Conservation (phyloP, 2,888 invertebrate genomes). For the Microplitis manilae region DNA sequence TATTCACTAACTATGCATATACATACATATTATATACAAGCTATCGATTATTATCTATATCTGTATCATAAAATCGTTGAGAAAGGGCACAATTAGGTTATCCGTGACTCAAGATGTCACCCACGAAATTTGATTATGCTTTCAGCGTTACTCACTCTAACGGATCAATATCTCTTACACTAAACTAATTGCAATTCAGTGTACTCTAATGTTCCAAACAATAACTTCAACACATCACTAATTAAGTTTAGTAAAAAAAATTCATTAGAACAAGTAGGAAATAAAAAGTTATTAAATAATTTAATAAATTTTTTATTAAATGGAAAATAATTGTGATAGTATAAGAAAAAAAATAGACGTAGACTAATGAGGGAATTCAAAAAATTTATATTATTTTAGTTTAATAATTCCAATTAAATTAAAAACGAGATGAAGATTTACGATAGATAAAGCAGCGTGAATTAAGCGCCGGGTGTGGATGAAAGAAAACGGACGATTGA, state of each 20-base stretch:
- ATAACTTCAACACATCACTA: background rate
- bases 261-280: too few species aligned
- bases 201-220: background rate
- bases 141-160: conserved; percentile 4
- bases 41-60: background rate
- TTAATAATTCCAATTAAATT: conserved; percentile 1
- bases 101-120: background rate
- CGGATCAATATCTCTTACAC: background rate
- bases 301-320: background rate
- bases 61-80: background rate
- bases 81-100: conserved; percentile 6
- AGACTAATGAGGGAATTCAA: background rate
- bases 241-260: background rate
- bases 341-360: background rate
- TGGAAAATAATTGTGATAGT: background rate
- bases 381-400: background rate
- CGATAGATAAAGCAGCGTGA: background rate
- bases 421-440: background rate
- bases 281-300: background rate
- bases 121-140: conserved; percentile 12
- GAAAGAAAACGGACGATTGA: background rate
- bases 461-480: background rate
- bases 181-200: conserved; percentile 4
- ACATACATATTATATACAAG: background rate
- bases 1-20: background rate